Evolutionary conservation across 2,797 vertebrate species (phyloP).

Genomic region (Aldrovandia affinis): DNA sequence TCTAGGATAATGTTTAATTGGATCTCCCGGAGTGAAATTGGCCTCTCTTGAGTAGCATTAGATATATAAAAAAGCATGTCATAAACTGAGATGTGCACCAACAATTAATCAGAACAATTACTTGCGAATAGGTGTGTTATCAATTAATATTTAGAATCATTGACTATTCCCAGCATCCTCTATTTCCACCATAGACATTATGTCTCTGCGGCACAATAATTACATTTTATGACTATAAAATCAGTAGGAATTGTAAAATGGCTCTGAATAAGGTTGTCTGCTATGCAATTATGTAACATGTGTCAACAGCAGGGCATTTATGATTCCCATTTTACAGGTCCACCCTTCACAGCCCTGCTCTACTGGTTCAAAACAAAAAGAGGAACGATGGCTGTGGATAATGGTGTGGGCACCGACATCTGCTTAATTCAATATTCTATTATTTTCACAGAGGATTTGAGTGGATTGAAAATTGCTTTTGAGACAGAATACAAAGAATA

Average conservation of each 20-base stretch:
- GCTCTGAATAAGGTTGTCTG: not conserved
- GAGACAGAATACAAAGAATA: not conserved
- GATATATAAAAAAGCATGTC: not conserved
- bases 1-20: constrained; percentile 18
- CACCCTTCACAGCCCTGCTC: not conserved
- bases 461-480: not conserved
- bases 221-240: not conserved
- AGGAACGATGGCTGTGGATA: not conserved
- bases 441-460: not conserved
- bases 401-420: not conserved
- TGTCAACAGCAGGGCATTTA: not conserved
- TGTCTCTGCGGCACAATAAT: not conserved
- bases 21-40: not conserved
- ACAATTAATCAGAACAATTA: constrained; percentile 19
- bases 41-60: constrained; percentile 15
- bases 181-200: not conserved
- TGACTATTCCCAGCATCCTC: not conserved
- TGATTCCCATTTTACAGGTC: not conserved
- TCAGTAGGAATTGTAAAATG: not conserved
- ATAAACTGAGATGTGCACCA: not conserved
- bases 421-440: constrained; percentile 3
- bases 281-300: not conserved
- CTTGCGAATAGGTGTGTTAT: constrained; percentile 4
- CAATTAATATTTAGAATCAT: constrained; percentile 16
- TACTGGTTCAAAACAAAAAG: not conserved